These are phyloP conservation scores for Psilanteris sp. DNA, from an alignment of 1,140 invertebrate species.

Conservation along the genomic window DNA sequence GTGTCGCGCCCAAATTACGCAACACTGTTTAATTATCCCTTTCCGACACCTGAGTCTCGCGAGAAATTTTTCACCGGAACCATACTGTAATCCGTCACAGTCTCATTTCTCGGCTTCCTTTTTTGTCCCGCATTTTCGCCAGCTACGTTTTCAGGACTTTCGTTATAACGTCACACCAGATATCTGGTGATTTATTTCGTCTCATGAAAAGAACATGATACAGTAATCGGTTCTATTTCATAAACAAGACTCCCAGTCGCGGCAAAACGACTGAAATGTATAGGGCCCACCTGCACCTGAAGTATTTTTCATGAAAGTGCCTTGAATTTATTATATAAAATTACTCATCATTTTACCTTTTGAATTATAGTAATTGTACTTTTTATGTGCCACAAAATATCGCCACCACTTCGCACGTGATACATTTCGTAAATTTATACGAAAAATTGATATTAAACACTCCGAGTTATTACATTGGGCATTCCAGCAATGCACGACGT, in stretches of 20 bases:
- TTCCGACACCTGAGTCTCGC: constrained; percentile 39
- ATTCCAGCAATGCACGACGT: constrained; percentile 32
- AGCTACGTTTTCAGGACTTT: constrained; percentile 47
- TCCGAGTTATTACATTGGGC: constrained; percentile 38
- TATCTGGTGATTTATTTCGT: constrained; percentile 59
- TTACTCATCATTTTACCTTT: constrained; percentile 53
- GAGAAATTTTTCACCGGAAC: constrained; percentile 57
- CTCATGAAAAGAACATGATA: constrained; percentile 61
- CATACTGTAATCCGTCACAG: constrained; percentile 53
- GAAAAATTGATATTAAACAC: constrained; percentile 58
- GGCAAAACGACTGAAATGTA: constrained; percentile 38
- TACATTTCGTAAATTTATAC: constrained; percentile 38
- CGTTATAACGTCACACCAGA: constrained; percentile 51
- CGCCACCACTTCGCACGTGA: constrained; percentile 31
- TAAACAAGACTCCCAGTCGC: constrained; percentile 52
- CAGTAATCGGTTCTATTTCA: constrained; percentile 64
- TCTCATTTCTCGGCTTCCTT: constrained; percentile 41
- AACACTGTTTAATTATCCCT: constrained; percentile 58
- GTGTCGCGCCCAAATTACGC: constrained; percentile 45
- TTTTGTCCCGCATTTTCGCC: constrained; percentile 42
- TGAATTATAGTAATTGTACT: constrained; percentile 58
- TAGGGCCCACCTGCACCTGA: constrained; percentile 44
- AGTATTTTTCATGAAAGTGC: constrained; percentile 49
- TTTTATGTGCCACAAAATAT: constrained; percentile 41
- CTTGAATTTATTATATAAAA: constrained; percentile 41